Conservation (phyloP, 2,797 vertebrate species). For the Columba guinea region DNA sequence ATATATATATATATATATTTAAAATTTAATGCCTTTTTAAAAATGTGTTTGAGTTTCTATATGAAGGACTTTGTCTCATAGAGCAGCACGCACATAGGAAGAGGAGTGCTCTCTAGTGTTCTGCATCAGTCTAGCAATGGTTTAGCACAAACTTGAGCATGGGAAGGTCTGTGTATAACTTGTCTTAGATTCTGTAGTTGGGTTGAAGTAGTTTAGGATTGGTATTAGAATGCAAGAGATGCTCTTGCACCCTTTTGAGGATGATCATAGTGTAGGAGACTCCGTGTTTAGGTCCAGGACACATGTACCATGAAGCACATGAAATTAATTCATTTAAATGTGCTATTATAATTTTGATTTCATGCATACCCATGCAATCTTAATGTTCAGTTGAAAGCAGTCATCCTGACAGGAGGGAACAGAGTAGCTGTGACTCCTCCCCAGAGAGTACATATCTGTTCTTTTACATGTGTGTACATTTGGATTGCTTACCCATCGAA, state of each 20-base stretch:
- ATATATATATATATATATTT: no score
- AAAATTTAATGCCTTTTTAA: no score
- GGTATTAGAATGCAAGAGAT: no score
- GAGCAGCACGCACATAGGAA: background rate
- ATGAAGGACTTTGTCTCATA: background rate
- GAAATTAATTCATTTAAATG: background rate
- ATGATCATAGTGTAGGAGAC: accelerated
- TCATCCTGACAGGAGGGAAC: background rate
- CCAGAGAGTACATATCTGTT: background rate
- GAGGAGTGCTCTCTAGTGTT: accelerated
- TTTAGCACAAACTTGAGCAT: background rate
- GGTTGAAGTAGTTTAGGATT: background rate
- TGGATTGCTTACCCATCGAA: background rate
- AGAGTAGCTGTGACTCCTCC: background rate
- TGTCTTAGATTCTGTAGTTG: background rate
- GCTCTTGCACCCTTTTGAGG: background rate
- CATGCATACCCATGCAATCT: no score
- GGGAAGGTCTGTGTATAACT: background rate
- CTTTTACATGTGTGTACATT: background rate
- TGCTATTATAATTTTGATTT: background rate
- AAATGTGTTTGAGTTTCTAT: background rate
- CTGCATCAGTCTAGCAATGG: accelerated
- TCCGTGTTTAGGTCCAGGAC: background rate
- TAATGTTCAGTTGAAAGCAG: background rate
- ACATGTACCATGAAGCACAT: no score